These are phyloP conservation scores for Phocoena sinus DNA, from an alignment of 2,113 vertebrate species.

Conservation along the genomic window DNA sequence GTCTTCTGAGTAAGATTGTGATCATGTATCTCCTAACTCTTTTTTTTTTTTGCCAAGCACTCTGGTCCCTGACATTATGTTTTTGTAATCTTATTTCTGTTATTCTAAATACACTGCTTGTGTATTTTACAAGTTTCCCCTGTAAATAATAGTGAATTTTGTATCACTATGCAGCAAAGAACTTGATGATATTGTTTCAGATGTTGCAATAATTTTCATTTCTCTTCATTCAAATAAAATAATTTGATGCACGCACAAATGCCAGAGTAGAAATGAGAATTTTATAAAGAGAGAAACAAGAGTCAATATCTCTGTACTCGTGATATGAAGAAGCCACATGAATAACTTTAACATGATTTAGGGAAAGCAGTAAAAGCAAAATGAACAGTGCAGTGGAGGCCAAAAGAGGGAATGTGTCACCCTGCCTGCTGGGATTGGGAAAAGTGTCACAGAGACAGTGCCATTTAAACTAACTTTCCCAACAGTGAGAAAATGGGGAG, in stretches of 20 bases:
- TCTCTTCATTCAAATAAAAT: not conserved
- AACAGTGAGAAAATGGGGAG: not conserved
- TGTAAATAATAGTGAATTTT: not conserved
- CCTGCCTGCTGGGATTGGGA: not conserved
- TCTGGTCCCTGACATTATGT: not conserved
- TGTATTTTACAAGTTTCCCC: not conserved
- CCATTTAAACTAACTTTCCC: not conserved
- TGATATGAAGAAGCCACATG: not conserved
- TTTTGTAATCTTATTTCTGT: not conserved
- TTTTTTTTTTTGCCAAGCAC: not conserved
- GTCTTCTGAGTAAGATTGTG: constrained; percentile 15
- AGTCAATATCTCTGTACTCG: not conserved
- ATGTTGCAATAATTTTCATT: not conserved
- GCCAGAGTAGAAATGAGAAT: not conserved
- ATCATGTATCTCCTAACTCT: not conserved
- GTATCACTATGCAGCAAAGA: not conserved
- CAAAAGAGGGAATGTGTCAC: not conserved
- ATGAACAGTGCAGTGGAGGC: not conserved
- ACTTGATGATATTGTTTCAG: not conserved
- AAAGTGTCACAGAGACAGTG: not conserved
- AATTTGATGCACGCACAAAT: not conserved
- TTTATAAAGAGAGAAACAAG: not conserved
- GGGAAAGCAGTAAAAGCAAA: not conserved
- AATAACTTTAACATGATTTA: not conserved
- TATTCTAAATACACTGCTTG: not conserved